Base-by-base conservation (phyloP, 2,797 vertebrate species). In the Lagothrix lagotricha region DNA sequence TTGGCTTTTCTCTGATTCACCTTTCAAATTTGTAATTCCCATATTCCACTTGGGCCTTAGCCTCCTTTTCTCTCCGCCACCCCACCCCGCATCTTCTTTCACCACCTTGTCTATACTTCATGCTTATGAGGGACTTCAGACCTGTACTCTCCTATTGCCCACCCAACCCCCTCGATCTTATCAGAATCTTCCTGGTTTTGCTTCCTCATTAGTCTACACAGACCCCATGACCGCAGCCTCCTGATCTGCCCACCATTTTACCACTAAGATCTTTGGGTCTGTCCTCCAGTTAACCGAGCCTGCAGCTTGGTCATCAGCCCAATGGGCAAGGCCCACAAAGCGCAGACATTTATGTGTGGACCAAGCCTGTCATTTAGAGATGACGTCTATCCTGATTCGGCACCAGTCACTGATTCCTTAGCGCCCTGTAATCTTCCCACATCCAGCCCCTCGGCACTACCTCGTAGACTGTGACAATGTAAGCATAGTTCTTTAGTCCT, bases 71-170 rank as follows among this genome's bases (percentile, higher is more conserved):
- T n/a, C 50, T 9, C 24, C 58, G 33, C 4, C 2, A 0, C 33
- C 61, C 30, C 41, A 41, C 41, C 13, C 13, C 0, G 12, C 10
- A n/a, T 36, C 39, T 15, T 46, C 9, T 81, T 52, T 14, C 0
- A 1, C 58, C 26, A 11, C 44, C 81, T 81, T 36, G 33, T 61
- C 28, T 17, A 54, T 0, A 12, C 48, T 46, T 96, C 41, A 41
- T 17, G 19, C 46, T 54, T 50, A 36, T n/a, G 2, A 54, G 52
- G 33, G 48, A 11, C 75, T 36, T 41, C 26, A n/a, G 41, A n/a
- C 20, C 67, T 54, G 33, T 33, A 8, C 15, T 58, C 80, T 54
- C 20, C 48, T n/a, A 8, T 39, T 41, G 50, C 48, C 5, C 11
- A 7, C 41, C 41, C 41, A 41, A 5, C 9, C 7, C 7, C 2